These are phyloP conservation scores for Pheosia tremula DNA, from an alignment of 2,888 invertebrate species.

Conservation along the genomic window DNA sequence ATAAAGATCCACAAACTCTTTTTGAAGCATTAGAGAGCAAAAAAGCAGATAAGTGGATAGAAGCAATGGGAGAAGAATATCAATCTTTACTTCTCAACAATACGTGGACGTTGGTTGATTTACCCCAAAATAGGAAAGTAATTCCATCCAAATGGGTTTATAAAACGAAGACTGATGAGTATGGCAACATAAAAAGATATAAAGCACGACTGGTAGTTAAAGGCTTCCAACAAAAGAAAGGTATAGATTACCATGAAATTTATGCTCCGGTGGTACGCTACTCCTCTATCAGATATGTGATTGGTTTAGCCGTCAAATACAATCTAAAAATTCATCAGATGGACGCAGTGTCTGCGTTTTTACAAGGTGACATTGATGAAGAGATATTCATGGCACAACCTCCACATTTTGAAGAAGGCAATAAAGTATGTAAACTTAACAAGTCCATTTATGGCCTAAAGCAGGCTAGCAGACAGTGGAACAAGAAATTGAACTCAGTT, in stretches of 20 bases:
- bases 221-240: too few species aligned
- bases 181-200: neutral
- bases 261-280: too few species aligned
- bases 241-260: too few species aligned
- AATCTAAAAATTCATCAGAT: neutral
- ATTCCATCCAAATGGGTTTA: slow-evolving; percentile 1
- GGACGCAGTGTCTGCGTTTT: neutral
- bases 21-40: neutral
- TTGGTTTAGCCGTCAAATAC: neutral
- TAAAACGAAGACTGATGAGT: neutral
- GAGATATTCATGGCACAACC: neutral
- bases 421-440: neutral
- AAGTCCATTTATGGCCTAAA: slow-evolving; percentile 6
- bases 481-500: slow-evolving; percentile 22
- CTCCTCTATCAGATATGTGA: too few species aligned
- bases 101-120: neutral
- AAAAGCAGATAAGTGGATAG: neutral
- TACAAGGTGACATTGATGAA: neutral
- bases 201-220: too few species aligned
- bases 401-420: neutral
- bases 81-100: neutral
- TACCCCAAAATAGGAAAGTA: neutral
- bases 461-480: slow-evolving; percentile 31
- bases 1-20: neutral
- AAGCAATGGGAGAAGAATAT: neutral